These are phyloP conservation scores for Larimichthys crocea DNA, from an alignment of 2,113 vertebrate species.

Conservation along the genomic window DNA sequence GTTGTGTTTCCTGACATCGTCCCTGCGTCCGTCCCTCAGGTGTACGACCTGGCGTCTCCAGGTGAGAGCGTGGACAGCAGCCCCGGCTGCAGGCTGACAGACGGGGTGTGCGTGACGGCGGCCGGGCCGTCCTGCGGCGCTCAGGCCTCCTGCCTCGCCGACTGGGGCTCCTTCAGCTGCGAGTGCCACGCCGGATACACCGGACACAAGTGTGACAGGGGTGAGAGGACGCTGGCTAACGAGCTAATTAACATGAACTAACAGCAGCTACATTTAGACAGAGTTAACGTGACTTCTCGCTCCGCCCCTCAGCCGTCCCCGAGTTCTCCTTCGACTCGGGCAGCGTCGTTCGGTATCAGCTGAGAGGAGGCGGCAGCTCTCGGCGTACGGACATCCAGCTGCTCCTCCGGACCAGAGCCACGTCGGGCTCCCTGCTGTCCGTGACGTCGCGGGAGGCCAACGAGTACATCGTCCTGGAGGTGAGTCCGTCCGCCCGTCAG, in stretches of 20 bases:
- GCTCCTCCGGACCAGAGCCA: slow-evolving; percentile 86
- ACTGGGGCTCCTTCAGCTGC: slow-evolving; percentile 90
- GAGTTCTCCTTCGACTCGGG: slow-evolving; percentile 90
- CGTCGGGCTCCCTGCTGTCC: slow-evolving; percentile 85
- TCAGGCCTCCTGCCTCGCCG: slow-evolving; percentile 86
- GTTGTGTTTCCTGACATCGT: background rate
- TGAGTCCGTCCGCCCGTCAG: slow-evolving; percentile 40
- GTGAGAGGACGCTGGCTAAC: slow-evolving; percentile 67
- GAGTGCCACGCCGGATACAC: slow-evolving; percentile 87
- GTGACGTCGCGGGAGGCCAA: slow-evolving; percentile 79
- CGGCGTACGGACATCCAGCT: slow-evolving; percentile 84
- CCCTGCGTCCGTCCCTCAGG: slow-evolving; percentile 66
- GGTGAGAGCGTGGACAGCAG: slow-evolving; percentile 87
- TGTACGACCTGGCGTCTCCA: slow-evolving; percentile 88
- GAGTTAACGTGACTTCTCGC: background rate
- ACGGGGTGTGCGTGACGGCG: slow-evolving; percentile 84
- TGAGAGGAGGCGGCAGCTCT: slow-evolving; percentile 77
- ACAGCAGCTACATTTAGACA: no score
- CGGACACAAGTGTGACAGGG: slow-evolving; percentile 87
- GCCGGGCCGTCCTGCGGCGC: slow-evolving; percentile 86
- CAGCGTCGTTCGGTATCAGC: slow-evolving; percentile 85
- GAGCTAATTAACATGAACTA: no score
- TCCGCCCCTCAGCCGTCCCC: slow-evolving; percentile 80
- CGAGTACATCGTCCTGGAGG: slow-evolving; percentile 86
- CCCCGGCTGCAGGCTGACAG: slow-evolving; percentile 86